A percentile compares a stretch with the other conserved stretches of the same genome.
Conservation (phyloP, 92 coral and sea anemone species). For the Virgularia gustaviana region DNA sequence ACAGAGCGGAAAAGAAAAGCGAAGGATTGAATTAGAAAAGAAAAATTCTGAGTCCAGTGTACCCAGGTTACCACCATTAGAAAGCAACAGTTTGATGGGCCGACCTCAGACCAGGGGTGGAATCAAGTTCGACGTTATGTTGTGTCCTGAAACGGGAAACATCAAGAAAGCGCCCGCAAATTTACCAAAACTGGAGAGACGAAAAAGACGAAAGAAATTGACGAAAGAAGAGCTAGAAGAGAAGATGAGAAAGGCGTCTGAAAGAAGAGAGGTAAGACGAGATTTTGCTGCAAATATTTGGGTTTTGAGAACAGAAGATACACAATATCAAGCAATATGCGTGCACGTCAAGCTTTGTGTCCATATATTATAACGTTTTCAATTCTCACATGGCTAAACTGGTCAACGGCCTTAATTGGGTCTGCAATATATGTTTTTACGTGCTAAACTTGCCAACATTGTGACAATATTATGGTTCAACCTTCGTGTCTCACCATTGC, state of each 20-base stretch:
- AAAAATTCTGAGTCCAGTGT: conserved; percentile 58
- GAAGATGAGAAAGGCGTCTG: conserved; percentile 67
- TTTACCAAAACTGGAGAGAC: conserved; percentile 65
- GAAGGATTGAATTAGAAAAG: conserved; percentile 65
- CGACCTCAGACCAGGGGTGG: conserved; percentile 92
- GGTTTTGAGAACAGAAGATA: not conserved
- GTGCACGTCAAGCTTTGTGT: too few species aligned
- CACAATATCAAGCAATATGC: too few species aligned
- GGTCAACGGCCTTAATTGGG: too few species aligned
- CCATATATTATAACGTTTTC: too few species aligned
- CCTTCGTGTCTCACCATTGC: too few species aligned
- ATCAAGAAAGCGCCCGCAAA: conserved; percentile 76
- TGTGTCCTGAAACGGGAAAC: conserved; percentile 90
- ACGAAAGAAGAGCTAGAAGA: conserved; percentile 83
- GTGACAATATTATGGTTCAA: too few species aligned
- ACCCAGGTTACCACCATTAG: conserved; percentile 61
- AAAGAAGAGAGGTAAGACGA: conserved; percentile 68
- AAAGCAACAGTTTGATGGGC: conserved; percentile 61
- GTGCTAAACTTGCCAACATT: too few species aligned
- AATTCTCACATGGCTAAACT: too few species aligned
- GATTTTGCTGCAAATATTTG: not conserved
- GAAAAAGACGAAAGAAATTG: conserved; percentile 60
- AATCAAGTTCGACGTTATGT: conserved; percentile 71
- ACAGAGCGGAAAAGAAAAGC: conserved; percentile 70
- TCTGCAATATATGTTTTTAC: too few species aligned